Base-by-base conservation (phyloP, 1,140 invertebrate genomes). In the Drosophila carrolli region DNA sequence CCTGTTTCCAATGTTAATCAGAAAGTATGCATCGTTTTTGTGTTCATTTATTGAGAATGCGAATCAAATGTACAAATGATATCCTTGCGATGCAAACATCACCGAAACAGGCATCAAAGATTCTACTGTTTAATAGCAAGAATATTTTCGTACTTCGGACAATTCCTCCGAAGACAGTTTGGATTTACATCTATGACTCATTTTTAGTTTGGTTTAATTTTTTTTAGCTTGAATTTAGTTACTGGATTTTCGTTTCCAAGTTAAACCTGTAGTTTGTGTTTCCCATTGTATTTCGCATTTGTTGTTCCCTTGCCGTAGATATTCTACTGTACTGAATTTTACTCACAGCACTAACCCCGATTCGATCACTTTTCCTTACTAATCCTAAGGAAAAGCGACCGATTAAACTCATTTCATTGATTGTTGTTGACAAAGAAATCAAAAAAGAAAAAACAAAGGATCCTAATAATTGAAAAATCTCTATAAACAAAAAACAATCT, bases 391-490 rank as follows among this genome's bases (percentile, higher is more conserved):
- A 56, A 57, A 47, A 47, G 11, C 37, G 65, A 57, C 23, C 65
- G 50, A 56, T 27, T 41, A 9, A 48, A 57, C n/a, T 71, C 67
- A 43, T 71, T 71, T 48, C 29, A 72, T 72, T 72, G 78, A 81
- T 81, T 81, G 78, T 81, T 81, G 78, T 81, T 81, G 78, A 78
- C 51, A 53, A 60, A 60, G 40, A 38, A 38, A 58, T 27, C 9
- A 10, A 57, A 51, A 65, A 56, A 74, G 53, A 66, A 74, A 75
- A 60, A 61, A 59, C 57, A 70, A 44, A 82, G 66, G 65, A 78
- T 81, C 27, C 23, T 58, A 60, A 76, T 68, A 47, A 71, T 80
- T 53, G 53, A 27, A 62, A 13, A 75, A 73, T 48, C 41, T 76
- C 35, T 56, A 54, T 54, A 68, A 73, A 53, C 38, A 32, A 54